Evolutionary conservation across 2,797 vertebrate species (phyloP).

Genomic region (Podarcis lilfordi): DNA sequence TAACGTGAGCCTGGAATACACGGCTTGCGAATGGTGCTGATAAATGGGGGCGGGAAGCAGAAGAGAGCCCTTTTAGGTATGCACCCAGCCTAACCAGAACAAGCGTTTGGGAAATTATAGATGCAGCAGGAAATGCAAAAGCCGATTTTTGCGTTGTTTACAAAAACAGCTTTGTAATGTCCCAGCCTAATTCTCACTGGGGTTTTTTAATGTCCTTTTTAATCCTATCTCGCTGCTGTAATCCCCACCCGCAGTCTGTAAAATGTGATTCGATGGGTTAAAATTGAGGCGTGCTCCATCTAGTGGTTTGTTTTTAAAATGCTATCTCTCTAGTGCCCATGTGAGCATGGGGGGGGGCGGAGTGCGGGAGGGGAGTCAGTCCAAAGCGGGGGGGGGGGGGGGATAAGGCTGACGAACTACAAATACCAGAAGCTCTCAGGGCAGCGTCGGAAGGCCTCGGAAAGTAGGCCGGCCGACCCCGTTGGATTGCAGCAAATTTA

Average conservation of each 20-base stretch:
- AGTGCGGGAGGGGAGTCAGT: not conserved
- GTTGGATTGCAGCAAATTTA: not conserved
- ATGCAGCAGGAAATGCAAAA: not conserved
- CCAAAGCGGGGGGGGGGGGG: not conserved
- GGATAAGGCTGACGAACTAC: slow-evolving; percentile 42
- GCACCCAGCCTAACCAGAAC: not conserved
- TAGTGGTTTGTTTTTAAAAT: slow-evolving; percentile 6
- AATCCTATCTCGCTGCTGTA: not conserved
- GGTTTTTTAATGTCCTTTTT: not conserved
- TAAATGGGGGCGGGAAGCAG: too few species aligned
- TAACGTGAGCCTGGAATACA: too few species aligned
- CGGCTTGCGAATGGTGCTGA: not conserved
- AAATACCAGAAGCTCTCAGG: slow-evolving; percentile 63
- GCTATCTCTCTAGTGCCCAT: not conserved
- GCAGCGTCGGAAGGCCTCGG: slow-evolving; percentile 44
- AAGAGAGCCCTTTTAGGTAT: not conserved
- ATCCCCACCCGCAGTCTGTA: not conserved
- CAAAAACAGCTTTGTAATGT: not conserved
- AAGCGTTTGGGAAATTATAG: not conserved
- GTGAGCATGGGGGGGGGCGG: not conserved
- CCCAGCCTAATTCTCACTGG: not conserved
- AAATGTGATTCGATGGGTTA: not conserved
- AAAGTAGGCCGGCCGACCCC: not conserved
- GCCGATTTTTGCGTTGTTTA: not conserved
- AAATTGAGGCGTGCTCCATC: slow-evolving; percentile 33